These are phyloP conservation scores for Vulpes vulpes DNA, from an alignment of 2,113 vertebrate species.

Conservation along the genomic window DNA sequence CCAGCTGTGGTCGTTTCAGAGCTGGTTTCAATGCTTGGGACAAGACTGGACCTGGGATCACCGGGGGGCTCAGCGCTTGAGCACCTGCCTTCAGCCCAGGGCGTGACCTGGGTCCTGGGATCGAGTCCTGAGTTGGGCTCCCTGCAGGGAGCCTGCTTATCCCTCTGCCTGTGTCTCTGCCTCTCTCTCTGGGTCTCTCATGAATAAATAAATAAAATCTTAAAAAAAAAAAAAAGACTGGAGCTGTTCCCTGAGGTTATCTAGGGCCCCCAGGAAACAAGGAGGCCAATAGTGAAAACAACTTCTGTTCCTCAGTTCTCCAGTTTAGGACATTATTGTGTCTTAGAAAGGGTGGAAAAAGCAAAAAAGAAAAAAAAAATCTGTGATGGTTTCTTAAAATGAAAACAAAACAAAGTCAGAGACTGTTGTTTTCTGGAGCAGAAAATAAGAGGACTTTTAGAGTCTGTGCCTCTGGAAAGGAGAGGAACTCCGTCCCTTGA, in stretches of 20 bases:
- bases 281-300: background rate
- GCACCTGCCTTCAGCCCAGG: too few species aligned
- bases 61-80: too few species aligned
- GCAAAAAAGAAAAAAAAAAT: background rate
- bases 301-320: background rate
- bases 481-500: too few species aligned
- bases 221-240: too few species aligned
- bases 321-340: rapidly evolving
- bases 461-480: background rate
- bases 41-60: too few species aligned
- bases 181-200: too few species aligned
- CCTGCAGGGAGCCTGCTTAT: too few species aligned
- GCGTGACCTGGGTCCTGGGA: too few species aligned
- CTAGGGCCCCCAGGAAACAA: background rate
- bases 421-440: background rate
- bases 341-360: background rate
- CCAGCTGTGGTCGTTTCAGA: background rate
- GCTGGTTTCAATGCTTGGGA: background rate
- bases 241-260: rapidly evolving
- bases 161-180: too few species aligned
- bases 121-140: too few species aligned
- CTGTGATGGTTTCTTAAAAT: background rate
- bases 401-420: background rate
- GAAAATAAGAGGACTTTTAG: background rate
- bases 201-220: too few species aligned